Conservation (phyloP, 2,888 invertebrate species). For the Ditula angustiorana region DNA sequence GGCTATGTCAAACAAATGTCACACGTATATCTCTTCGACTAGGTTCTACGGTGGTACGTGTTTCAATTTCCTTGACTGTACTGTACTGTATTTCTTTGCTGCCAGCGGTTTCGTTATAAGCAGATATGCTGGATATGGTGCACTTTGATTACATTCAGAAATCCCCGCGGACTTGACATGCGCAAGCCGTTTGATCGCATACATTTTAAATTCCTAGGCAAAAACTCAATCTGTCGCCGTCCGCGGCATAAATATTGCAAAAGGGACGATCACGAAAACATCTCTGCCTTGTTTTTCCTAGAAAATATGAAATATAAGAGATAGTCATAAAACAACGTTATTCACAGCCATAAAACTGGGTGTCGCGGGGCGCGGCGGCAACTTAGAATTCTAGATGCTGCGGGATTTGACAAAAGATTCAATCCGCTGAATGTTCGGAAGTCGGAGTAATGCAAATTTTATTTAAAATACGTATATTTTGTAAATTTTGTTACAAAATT, state of each 20-base stretch:
- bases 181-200: background rate
- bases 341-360: background rate
- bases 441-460: no score
- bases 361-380: slow-evolving; percentile 3
- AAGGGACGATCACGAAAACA: background rate
- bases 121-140: no score
- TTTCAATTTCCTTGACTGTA: no score
- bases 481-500: no score
- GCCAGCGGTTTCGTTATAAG: no score
- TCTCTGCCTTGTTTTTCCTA: background rate
- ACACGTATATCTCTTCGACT: no score
- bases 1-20: no score
- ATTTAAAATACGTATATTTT: no score
- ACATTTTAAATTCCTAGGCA: background rate
- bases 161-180: background rate
- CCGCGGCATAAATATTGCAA: slow-evolving; percentile 2
- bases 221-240: slow-evolving; percentile 4
- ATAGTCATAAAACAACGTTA: slow-evolving; percentile 20
- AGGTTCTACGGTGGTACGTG: no score
- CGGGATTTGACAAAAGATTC: slow-evolving; percentile 5
- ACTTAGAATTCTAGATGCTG: background rate
- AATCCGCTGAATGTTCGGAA: background rate
- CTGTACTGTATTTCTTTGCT: no score
- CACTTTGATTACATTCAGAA: no score
- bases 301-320: slow-evolving; percentile 27